Base-by-base conservation (phyloP, 2,113 vertebrate genomes). In the Myrmophylax atrothorax region DNA sequence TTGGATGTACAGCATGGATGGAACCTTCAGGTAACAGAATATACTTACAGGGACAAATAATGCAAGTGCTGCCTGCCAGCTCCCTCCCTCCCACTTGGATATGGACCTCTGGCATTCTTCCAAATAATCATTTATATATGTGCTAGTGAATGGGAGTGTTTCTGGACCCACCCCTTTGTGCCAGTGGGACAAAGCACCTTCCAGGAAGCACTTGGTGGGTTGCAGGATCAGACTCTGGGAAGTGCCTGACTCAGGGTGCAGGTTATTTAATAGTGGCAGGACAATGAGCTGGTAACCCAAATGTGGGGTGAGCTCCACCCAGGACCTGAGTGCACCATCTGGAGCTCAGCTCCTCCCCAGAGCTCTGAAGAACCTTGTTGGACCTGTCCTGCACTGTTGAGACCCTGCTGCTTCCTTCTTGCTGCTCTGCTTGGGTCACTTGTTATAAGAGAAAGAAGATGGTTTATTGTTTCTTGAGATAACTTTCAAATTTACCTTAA, bases 271-370 rank as follows among this genome's bases (percentile, higher is more conserved):
- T 5, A 42, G 10, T 9, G 47, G 19, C 46, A 56, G 29, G 20
- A 31, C 10, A 26, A 22, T 15, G 40, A 77, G 9, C 11, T n/a
- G 58, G 44, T 37, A 22, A 19, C 8, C 16, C 42, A 40, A 4
- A 6, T 1, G 5, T 28, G 31, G 25, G n/a, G 7, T 59, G 31
- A 85, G 33, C 72, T 67, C 14, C 24, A 28, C 5, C 22, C 33
- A 22, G 44, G 25, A 18, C 3, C 0, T 5, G 10, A 9, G 26
- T 69, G 67, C 22, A 35, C 18, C 9, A 1, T 25, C 10, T 47
- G 33, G 55, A 73, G 29, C 50, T 94, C 84, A 82, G 69, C 46
- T 59, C 18, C 35, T 92, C 14, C 76, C 29, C 44, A 42, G 82
- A 90, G 10, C 26, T 90, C 37, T 68, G 26, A 16, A 90, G 44